A percentile compares a stretch with the other conserved stretches of the same genome.
Conservation (phyloP, 2,888 invertebrate species). For the Dinocampus coccinellae region DNA sequence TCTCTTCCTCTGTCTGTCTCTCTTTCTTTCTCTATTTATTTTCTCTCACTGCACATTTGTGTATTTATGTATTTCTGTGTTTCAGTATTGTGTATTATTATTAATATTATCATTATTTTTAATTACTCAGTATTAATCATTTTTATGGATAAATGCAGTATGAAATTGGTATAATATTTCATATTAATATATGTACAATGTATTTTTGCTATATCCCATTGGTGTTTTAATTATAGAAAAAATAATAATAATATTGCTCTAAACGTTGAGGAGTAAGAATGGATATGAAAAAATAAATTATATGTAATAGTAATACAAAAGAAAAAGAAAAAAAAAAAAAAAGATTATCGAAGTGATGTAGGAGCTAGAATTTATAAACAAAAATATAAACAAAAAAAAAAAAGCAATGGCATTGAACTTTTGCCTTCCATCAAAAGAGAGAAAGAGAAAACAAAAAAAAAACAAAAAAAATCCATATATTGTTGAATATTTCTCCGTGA, state of each 20-base stretch:
- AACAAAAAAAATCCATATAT: slow-evolving; percentile 24
- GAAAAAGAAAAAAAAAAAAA: no score
- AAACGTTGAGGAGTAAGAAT: background rate
- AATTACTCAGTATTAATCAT: background rate
- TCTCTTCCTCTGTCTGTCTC: no score
- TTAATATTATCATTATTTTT: background rate
- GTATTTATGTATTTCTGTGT: background rate
- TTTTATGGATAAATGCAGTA: background rate
- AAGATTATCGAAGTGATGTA: background rate
- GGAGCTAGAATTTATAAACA: no score
- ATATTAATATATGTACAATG: background rate
- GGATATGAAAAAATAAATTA: no score
- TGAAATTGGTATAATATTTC: background rate
- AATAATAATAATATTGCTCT: background rate
- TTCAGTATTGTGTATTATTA: background rate
- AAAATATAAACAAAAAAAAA: background rate
- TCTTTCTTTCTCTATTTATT: no score
- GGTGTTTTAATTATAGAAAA: background rate
- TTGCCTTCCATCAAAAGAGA: slow-evolving; percentile 3
- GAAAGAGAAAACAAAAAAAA: no score
- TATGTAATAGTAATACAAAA: no score
- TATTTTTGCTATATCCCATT: background rate
- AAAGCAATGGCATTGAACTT: slow-evolving; percentile 30
- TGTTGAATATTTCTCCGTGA: background rate
- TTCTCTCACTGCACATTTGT: background rate